These are phyloP conservation scores for Diaphora mendica DNA, from an alignment of 2,888 invertebrate species.

Conservation along the genomic window DNA sequence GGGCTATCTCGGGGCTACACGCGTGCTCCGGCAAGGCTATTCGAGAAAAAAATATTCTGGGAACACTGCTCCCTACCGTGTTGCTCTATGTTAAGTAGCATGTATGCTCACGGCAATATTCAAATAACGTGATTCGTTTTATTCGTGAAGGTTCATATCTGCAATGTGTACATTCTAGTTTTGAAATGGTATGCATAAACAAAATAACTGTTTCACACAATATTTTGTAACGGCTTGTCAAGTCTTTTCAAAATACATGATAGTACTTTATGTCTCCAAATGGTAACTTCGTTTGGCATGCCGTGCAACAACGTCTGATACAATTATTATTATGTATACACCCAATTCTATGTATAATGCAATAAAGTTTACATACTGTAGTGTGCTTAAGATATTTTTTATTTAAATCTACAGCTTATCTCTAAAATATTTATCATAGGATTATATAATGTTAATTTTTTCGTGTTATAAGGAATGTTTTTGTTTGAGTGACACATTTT, in stretches of 20 bases:
- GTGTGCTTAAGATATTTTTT: not conserved
- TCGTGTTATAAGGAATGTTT: not conserved
- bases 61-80: too few species aligned
- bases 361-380: not conserved
- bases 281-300: not conserved
- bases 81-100: constrained; percentile 17
- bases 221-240: not conserved
- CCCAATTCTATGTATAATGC: not conserved
- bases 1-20: too few species aligned
- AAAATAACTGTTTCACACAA: not conserved
- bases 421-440: not conserved
- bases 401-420: not conserved
- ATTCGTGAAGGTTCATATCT: constrained; percentile 34
- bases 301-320: not conserved
- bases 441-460: not conserved
- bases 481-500: constrained; percentile 10
- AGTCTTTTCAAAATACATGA: not conserved
- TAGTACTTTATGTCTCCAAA: not conserved
- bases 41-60: too few species aligned
- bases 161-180: constrained; percentile 17
- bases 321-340: not conserved
- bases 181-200: not conserved
- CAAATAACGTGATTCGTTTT: constrained; percentile 31
- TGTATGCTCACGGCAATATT: constrained; percentile 29
- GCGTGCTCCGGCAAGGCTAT: too few species aligned